Evolutionary conservation across 2,888 invertebrate genomes (phyloP).

Genomic region (Melanostoma mellinum): DNA sequence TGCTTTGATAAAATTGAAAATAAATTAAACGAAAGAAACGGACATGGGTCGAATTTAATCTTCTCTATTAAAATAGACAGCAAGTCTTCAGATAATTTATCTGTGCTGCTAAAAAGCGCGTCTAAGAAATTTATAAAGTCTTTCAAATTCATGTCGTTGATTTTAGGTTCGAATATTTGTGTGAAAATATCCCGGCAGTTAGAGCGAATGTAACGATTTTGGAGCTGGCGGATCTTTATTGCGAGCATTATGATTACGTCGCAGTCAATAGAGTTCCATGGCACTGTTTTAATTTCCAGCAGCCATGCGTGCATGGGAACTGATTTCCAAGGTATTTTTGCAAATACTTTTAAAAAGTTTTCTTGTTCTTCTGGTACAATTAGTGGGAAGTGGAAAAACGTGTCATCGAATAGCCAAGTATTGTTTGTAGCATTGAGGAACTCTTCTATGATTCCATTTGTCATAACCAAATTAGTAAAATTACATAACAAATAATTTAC

Average conservation of each 20-base stretch:
- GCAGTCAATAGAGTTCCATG: conserved; percentile 37
- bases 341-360: conserved; percentile 62
- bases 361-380: conserved; percentile 72
- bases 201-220: conserved; percentile 75
- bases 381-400: conserved; percentile 10
- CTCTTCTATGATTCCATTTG: conserved; percentile 70
- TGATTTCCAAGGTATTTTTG: conserved; percentile 77
- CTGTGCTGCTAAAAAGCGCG: conserved; percentile 75
- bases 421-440: conserved; percentile 78
- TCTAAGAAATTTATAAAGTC: conserved; percentile 77
- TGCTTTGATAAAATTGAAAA: conserved; percentile 18
- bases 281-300: conserved; percentile 29
- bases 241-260: conserved; percentile 74
- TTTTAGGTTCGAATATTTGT: conserved; percentile 68
- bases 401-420: conserved; percentile 77
- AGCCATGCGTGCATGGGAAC: conserved; percentile 78
- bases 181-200: conserved; percentile 65
- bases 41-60: conserved; percentile 27
- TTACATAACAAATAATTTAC: conserved; percentile 75
- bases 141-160: conserved; percentile 73
- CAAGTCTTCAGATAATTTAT: conserved; percentile 54
- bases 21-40: conserved; percentile 25
- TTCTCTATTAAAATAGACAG: conserved; percentile 2
- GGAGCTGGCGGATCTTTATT: conserved; percentile 75
- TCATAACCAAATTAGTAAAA: conserved; percentile 72